phyloP scores from a whole-genome alignment of 1,140 invertebrate species.

The Pentalonia nigronervosa region DNA sequence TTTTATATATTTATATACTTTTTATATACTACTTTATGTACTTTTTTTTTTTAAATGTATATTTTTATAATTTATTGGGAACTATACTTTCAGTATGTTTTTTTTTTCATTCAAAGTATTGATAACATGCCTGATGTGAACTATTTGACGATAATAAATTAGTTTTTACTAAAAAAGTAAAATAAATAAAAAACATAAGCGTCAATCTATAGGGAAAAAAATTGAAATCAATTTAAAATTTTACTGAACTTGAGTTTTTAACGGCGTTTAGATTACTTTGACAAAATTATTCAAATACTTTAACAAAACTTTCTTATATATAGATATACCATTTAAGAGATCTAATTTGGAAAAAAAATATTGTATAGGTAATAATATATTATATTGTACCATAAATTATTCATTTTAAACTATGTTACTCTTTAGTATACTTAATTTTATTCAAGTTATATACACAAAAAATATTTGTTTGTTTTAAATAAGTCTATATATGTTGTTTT shows the following conservation, averaged over 20 bases:
- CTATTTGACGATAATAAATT: background rate
- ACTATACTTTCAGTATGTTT: background rate
- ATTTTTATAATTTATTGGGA: background rate
- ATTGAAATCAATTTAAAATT: background rate
- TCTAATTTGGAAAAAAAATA: background rate
- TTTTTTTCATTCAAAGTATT: background rate
- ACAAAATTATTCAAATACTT: no score
- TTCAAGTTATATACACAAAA: background rate
- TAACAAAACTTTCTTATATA: no score
- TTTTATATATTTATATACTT: no score
- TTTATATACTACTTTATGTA: no score
- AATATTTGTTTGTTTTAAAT: background rate
- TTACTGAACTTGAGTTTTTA: background rate
- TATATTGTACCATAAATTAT: background rate
- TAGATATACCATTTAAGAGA: background rate
- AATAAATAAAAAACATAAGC: background rate
- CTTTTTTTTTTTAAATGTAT: background rate
- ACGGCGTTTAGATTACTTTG: no score
- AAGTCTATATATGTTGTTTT: background rate
- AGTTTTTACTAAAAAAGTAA: background rate
- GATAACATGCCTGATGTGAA: background rate
- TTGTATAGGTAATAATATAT: background rate
- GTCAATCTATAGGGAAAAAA: background rate
- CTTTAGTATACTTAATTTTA: background rate
- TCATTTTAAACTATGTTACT: background rate